Conservation (phyloP, 2,797 vertebrate genomes). For the Poecilia velifera region DNA sequence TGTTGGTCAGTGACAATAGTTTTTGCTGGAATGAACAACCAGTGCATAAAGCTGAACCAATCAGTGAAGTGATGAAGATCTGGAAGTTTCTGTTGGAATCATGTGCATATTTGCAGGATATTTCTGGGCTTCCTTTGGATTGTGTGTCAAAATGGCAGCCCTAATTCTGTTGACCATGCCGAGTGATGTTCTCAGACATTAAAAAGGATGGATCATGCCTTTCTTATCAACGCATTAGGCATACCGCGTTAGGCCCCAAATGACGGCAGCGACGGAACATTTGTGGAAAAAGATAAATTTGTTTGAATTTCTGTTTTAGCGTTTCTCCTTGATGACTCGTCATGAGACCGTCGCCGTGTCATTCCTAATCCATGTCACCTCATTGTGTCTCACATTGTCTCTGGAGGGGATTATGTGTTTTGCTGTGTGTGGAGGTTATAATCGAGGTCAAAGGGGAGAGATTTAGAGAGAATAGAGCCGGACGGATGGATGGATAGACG, state of each 20-base stretch:
- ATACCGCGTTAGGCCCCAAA: background rate
- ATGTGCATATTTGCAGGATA: background rate
- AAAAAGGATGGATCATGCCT: constrained; percentile 2
- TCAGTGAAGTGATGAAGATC: background rate
- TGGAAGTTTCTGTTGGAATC: background rate
- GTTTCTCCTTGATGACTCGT: constrained; percentile 26
- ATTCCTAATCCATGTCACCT: constrained; percentile 19
- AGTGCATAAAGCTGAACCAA: background rate
- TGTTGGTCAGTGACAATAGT: background rate
- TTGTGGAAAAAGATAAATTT: constrained; percentile 31
- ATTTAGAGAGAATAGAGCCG: constrained; percentile 8
- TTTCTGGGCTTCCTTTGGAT: background rate
- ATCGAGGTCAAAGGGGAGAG: constrained; percentile 28
- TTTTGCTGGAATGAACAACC: background rate
- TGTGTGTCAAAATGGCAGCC: constrained; percentile 2
- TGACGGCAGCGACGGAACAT: constrained; percentile 19
- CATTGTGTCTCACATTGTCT: background rate
- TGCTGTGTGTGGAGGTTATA: constrained; percentile 2
- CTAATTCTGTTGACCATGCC: constrained; percentile 7
- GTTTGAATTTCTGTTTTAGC: constrained; percentile 23
- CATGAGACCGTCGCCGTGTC: constrained; percentile 37
- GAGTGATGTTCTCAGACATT: constrained; percentile 2
- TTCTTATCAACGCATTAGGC: constrained; percentile 7
- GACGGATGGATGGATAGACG: background rate
- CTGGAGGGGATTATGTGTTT: constrained; percentile 14